Conservation (phyloP, 2,797 vertebrate genomes). For the Ciconia nigra region DNA sequence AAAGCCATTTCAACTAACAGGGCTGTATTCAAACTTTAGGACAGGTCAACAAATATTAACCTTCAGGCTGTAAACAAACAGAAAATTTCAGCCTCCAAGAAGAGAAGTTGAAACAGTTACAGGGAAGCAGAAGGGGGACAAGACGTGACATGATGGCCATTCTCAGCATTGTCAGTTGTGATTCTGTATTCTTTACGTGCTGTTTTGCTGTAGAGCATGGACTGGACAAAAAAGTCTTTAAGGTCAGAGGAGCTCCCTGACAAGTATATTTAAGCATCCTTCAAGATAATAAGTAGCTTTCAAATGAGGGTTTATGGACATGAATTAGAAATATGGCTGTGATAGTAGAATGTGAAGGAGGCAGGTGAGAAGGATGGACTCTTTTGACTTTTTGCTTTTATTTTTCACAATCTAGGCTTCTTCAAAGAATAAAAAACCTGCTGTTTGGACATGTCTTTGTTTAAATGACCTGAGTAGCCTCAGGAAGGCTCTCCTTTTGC, state of each 20-base stretch:
- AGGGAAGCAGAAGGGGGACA: background rate
- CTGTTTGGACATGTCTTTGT: background rate
- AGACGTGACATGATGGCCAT: background rate
- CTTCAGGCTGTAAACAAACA: background rate
- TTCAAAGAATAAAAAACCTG: background rate
- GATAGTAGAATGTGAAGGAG: background rate
- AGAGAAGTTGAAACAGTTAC: background rate
- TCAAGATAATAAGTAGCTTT: background rate
- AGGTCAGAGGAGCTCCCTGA: background rate
- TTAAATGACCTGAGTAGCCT: background rate
- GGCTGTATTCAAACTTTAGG: background rate
- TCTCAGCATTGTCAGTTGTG: background rate
- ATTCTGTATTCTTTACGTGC: background rate
- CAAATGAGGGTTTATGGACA: background rate
- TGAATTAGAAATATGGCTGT: background rate
- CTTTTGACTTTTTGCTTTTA: background rate
- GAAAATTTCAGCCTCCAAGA: background rate
- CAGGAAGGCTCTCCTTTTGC: background rate
- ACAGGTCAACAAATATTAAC: background rate
- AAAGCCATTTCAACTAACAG: background rate
- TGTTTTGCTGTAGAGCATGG: background rate
- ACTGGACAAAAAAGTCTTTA: background rate
- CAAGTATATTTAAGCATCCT: background rate
- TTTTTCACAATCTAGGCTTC: background rate
- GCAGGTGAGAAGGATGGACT: background rate